Evolutionary conservation across 1,140 invertebrate species (phyloP).

Genomic region (Oreohelix idahoensis): DNA sequence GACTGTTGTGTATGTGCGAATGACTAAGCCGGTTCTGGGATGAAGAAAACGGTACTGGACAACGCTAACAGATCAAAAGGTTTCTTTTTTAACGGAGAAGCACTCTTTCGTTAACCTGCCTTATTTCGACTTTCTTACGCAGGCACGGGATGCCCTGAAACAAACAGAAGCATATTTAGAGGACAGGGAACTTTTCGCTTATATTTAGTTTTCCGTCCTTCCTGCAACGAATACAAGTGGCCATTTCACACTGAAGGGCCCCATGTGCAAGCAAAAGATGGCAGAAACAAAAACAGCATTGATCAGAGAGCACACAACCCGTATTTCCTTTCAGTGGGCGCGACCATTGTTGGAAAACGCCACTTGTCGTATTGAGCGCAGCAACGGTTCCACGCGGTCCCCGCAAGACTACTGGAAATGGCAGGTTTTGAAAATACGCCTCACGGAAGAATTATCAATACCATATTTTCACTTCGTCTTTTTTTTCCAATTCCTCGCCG

Average conservation of each 20-base stretch:
- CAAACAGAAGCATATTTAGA: too few relatives aligned
- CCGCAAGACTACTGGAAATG: background rate
- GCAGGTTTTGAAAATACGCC: background rate
- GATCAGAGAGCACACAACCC: background rate
- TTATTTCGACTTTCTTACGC: too few relatives aligned
- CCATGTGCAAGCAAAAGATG: constrained; percentile 2
- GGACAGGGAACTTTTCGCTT: too few relatives aligned
- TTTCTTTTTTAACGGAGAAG: too few relatives aligned
- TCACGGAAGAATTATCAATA: constrained; percentile 14
- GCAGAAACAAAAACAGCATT: constrained; percentile 13
- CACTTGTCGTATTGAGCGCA: constrained; percentile 22
- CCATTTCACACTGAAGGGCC: background rate
- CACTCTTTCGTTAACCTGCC: too few relatives aligned
- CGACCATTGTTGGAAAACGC: constrained; percentile 10
- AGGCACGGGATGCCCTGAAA: too few relatives aligned
- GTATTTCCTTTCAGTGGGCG: constrained; percentile 6
- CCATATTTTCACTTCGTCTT: background rate
- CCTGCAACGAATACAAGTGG: background rate
- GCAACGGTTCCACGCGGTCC: background rate
- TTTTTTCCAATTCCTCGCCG: background rate
- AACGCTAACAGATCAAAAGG: too few relatives aligned
- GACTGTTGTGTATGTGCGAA: too few relatives aligned
- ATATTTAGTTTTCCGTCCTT: too few relatives aligned
- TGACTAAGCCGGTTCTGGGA: too few relatives aligned
- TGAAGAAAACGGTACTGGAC: too few relatives aligned